Evolutionary conservation across 2,888 invertebrate genomes (phyloP), one percentile per base, ranked within the genome.

Genomic region (Xylophagus ater): DNA sequence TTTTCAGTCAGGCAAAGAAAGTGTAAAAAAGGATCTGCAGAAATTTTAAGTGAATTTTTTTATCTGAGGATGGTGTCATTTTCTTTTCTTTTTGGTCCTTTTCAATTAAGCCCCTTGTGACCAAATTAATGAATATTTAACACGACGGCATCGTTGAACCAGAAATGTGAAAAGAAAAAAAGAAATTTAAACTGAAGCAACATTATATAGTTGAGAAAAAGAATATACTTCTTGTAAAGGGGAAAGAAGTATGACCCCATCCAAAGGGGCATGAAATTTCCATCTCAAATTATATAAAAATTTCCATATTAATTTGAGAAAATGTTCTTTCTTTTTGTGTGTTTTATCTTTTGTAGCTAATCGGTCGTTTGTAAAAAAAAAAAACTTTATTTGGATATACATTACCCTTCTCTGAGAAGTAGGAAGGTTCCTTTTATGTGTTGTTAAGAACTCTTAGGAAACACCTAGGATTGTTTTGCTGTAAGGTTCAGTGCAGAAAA

Each of bases 51-150:
- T n/a, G n/a, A n/a, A n/a, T n/a, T n/a, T n/a, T n/a, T n/a, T n/a
- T n/a, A n/a, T n/a, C n/a, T n/a, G n/a, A n/a, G n/a, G n/a, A n/a
- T n/a, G n/a, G n/a, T n/a, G n/a, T n/a, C n/a, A n/a, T n/a, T n/a
- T n/a, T n/a, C n/a, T n/a, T n/a, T n/a, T n/a, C n/a, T 28, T 25
- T 34, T 32, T 30, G 26, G 36, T 36, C 37, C 32, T 36, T 42
- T 42, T 36, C 39, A 42, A 42, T 42, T 42, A 42, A 42, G 35
- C 42, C 39, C n/a, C 42, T 39, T 39, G 33, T 32, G 35, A 32
- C 35, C 29, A 42, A 42, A 36, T 39, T 42, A 42, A 42, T 42
- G 42, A 42, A 42, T 39, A 42, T 39, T 39, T 42, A 42, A 39
- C 28, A 39, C 38, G 32, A 32, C 34, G 30, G 24, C 25, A 32